Evolutionary conservation across 2,113 vertebrate species (phyloP).

Genomic region (Dascyllus trimaculatus): DNA sequence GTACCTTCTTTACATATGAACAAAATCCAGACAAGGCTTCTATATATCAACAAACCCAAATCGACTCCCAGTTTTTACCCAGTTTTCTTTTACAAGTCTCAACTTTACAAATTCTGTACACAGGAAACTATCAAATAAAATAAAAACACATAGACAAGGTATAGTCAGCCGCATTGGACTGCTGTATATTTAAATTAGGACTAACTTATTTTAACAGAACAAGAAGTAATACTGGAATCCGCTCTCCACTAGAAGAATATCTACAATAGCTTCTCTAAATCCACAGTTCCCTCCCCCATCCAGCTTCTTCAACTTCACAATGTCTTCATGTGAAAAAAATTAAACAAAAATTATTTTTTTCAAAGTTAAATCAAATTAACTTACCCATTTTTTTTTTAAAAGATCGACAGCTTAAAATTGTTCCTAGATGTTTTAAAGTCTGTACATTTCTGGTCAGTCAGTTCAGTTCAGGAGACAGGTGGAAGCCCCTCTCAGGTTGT

Average conservation of each 20-base stretch:
- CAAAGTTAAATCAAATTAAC: constrained; percentile 83
- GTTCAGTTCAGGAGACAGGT: constrained; percentile 73
- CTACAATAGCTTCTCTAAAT: constrained; percentile 96
- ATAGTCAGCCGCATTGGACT: constrained; percentile 85
- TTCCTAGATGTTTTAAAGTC: constrained; percentile 82
- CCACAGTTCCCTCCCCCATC: constrained; percentile 75
- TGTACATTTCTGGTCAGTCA: constrained; percentile 89
- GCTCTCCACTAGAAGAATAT: constrained; percentile 93
- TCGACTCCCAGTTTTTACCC: constrained; percentile 73
- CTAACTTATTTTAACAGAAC: constrained; percentile 93
- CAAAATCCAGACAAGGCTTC: constrained; percentile 95
- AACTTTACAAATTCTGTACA: constrained; percentile 88
- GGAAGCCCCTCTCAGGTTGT: constrained; percentile 85
- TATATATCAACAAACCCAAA: constrained; percentile 80
- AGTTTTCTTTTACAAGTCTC: constrained; percentile 81
- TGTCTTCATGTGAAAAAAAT: constrained; percentile 63
- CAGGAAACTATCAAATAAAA: constrained; percentile 85
- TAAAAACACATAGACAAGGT: constrained; percentile 91
- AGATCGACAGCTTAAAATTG: constrained; percentile 83
- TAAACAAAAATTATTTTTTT: constrained; percentile 64
- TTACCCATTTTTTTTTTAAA: constrained; percentile 80
- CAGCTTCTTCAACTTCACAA: constrained; percentile 84
- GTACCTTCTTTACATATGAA: constrained; percentile 82
- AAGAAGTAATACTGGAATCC: constrained; percentile 97
- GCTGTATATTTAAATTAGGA: constrained; percentile 97